Evolutionary conservation across 1,140 invertebrate genomes (phyloP), one percentile per base, ranked within the genome.

Genomic region (Drosophila pectinifera): DNA sequence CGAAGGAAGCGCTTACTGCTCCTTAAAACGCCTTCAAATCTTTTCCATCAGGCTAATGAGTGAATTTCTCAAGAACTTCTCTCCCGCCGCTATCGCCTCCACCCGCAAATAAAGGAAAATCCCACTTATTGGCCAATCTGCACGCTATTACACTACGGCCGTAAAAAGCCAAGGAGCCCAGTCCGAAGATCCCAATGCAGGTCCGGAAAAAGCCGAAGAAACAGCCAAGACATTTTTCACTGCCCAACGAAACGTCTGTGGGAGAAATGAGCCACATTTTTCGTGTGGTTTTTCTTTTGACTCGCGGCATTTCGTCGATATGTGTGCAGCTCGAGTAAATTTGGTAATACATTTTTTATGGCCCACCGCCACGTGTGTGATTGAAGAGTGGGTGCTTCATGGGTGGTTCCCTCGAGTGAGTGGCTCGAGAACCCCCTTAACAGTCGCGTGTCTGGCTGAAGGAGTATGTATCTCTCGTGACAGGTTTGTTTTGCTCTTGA

Each of bases 271-370:
- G 73, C 48, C 42, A 59, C 26, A 69, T 76, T 67, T 59, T 74
- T 75, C 53, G 69, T 59, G 38, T 59, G 63, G 78, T 78, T 64
- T 48, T 10, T 28, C 8, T 8, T 13, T 51, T 61, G 43, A 43
- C 68, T 72, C 24, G 45, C 62, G 73, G 64, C 64, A 55, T 62
- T 63, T 43, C 38, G 10, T 74, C 65, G 41, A 75, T 58, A 45
- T 58, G 7, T 45, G 20, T 68, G 45, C 53, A 61, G 39, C 59
- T 78, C 41, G 41, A 75, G 46, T 56, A 59, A 88, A 83, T 69
- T 76, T 79, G 67, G 59, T 73, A 75, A 89, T 88, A 82, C 80
- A 89, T 88, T 80, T 89, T 89, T 88, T 89, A 88, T 88, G 46
- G 56, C 59, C 38, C 48, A 61, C 39, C 64, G 58, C 62, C 64